phyloP scores from a whole-genome alignment of 2,113 vertebrate species.

The Oncorhynchus masou region DNA sequence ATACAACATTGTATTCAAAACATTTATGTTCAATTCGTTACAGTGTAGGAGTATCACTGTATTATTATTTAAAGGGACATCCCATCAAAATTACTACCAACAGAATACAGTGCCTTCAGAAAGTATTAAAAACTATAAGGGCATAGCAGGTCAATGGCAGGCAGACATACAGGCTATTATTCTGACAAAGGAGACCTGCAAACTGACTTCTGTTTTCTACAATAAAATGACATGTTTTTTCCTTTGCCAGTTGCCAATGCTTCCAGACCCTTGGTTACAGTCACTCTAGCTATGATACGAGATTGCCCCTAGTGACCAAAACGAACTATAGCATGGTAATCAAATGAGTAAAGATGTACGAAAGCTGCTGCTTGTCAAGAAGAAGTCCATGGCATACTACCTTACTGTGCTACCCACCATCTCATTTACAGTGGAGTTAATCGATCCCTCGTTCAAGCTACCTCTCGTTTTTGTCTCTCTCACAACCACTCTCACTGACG shows the following conservation, averaged over 20 bases:
- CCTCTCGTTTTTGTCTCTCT: constrained; percentile 30
- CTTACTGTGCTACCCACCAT: neutral
- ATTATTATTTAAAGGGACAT: too few species aligned
- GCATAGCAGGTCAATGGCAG: too few species aligned
- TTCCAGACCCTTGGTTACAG: neutral
- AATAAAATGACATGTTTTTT: too few species aligned
- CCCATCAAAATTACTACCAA: too few species aligned
- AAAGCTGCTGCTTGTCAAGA: neutral
- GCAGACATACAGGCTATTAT: too few species aligned
- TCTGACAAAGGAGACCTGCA: too few species aligned
- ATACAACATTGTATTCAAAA: too few species aligned
- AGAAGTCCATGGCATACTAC: constrained; percentile 3
- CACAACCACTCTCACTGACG: constrained; percentile 18
- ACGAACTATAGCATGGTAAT: neutral
- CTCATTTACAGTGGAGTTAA: constrained; percentile 10
- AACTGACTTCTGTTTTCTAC: too few species aligned
- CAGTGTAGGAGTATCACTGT: too few species aligned
- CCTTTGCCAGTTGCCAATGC: neutral
- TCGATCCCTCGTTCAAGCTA: neutral
- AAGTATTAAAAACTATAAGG: too few species aligned
- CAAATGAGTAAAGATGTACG: neutral
- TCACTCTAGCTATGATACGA: neutral
- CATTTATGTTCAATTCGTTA: too few species aligned
- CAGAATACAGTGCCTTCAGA: too few species aligned
- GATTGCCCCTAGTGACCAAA: constrained; percentile 21